Conservation (phyloP, 2,113 vertebrate genomes). For the Spheniscus mendiculus region DNA sequence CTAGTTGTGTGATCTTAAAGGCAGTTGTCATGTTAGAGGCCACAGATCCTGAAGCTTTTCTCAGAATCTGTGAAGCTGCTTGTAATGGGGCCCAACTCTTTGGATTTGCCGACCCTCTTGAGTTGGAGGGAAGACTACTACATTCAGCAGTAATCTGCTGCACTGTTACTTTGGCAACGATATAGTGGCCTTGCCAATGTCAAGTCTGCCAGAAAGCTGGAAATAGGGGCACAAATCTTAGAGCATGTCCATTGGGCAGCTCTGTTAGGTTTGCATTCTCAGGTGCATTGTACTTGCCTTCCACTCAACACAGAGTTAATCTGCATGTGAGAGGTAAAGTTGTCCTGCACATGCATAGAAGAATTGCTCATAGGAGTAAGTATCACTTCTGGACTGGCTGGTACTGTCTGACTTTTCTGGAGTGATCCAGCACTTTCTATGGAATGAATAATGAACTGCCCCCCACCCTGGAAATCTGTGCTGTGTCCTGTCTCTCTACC, state of each 20-base stretch:
- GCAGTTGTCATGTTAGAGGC: fast-evolving
- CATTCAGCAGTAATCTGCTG: background rate
- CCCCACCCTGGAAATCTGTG: background rate
- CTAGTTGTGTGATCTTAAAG: background rate
- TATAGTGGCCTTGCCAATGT: background rate
- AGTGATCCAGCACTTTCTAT: background rate
- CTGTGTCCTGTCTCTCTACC: background rate
- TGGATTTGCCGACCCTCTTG: background rate
- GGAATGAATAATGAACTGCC: background rate
- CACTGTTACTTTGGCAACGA: fast-evolving
- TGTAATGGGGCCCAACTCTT: background rate
- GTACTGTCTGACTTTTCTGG: background rate
- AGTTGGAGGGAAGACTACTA: background rate
- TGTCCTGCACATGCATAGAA: background rate
- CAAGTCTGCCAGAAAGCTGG: background rate
- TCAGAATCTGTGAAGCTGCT: background rate
- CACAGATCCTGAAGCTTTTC: background rate
- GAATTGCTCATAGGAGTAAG: fast-evolving
- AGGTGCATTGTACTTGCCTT: background rate
- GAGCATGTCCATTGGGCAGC: fast-evolving
- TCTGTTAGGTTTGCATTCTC: background rate
- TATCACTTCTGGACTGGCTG: background rate
- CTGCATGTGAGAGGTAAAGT: background rate
- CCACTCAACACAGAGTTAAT: fast-evolving
- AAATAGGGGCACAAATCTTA: fast-evolving